Evolutionary conservation across 2,888 invertebrate genomes (phyloP).

Genomic region (Conus canariensis): DNA sequence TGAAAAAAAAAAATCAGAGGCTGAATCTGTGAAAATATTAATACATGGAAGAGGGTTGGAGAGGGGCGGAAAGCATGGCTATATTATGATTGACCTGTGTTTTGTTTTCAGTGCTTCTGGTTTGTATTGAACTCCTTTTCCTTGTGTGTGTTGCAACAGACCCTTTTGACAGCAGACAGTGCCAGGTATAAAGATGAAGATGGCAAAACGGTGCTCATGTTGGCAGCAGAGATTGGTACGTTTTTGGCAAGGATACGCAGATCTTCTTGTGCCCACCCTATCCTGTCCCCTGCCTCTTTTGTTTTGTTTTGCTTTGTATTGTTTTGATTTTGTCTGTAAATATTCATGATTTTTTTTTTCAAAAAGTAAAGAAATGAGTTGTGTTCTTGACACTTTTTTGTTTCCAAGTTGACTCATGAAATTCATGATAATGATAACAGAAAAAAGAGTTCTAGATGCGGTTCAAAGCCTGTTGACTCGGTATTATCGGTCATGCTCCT

Average conservation of each 20-base stretch:
- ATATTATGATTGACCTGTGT: background rate
- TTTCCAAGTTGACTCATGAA: no score
- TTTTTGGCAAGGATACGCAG: background rate
- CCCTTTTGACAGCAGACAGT: conserved; percentile 74
- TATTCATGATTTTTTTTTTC: no score
- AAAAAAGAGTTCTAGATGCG: no score
- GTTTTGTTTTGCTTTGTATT: background rate
- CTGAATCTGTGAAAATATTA: no score
- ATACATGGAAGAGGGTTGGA: no score
- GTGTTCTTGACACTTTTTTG: no score
- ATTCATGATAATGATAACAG: no score
- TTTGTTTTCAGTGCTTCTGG: background rate
- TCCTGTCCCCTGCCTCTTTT: background rate
- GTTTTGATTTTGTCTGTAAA: background rate
- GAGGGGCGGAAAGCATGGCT: no score
- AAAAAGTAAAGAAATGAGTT: no score
- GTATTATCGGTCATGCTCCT: no score
- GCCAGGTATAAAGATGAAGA: conserved; percentile 74
- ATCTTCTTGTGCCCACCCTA: background rate
- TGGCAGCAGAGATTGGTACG: conserved; percentile 77
- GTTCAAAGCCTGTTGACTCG: no score
- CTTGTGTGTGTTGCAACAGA: conserved; percentile 58
- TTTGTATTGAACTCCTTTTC: background rate
- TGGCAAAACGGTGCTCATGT: conserved; percentile 76
- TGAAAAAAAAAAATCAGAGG: no score